Conservation (phyloP, 2,113 vertebrate species). For the Pluvialis apricaria region DNA sequence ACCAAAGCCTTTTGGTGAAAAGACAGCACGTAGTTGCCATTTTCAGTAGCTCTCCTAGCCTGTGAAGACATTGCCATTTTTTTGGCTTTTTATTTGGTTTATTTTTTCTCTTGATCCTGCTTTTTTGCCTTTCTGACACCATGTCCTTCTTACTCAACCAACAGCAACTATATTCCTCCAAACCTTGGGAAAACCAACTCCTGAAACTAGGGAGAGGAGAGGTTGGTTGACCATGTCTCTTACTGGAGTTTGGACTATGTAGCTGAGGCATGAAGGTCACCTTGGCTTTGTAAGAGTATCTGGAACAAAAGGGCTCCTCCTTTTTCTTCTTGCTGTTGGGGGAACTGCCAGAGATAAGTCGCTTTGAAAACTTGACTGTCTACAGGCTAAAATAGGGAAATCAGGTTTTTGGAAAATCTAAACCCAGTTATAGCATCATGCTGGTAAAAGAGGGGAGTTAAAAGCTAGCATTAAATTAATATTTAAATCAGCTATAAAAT, state of each 20-base stretch:
- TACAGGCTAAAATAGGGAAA: background rate
- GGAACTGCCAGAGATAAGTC: background rate
- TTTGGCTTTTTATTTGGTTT: background rate
- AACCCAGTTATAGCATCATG: background rate
- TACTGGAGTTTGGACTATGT: background rate
- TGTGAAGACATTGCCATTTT: background rate
- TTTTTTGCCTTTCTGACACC: background rate
- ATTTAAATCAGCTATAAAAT: conserved; percentile 11
- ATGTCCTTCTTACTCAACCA: background rate
- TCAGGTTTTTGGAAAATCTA: background rate
- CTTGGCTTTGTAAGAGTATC: background rate
- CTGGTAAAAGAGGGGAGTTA: background rate
- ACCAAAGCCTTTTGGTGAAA: background rate
- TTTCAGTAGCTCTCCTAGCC: background rate
- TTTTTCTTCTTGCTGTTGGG: background rate
- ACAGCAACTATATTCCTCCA: background rate
- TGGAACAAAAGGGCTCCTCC: background rate
- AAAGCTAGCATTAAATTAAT: background rate
- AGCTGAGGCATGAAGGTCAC: background rate
- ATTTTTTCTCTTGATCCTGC: background rate
- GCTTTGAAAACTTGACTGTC: background rate
- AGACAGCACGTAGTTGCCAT: background rate
- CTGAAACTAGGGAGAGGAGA: background rate
- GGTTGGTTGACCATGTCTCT: background rate
- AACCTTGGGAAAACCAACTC: background rate